phyloP scores from a whole-genome alignment of 2,113 vertebrate genomes.

The Cheirogaleus medius region DNA sequence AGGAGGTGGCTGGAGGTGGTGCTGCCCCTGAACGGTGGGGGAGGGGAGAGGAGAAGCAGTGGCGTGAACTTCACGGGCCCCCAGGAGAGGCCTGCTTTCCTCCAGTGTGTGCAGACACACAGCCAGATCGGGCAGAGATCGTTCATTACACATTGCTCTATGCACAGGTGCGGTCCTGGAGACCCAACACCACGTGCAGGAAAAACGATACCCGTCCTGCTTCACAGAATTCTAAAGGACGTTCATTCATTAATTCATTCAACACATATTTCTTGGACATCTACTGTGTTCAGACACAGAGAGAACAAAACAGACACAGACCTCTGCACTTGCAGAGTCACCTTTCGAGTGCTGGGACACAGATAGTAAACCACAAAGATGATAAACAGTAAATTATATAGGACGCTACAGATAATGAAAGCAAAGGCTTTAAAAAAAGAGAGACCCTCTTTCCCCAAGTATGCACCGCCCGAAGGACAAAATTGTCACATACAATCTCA shows the following conservation, averaged over 20 bases:
- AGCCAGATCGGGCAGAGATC: background rate
- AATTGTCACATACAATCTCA: fast-evolving
- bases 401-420: background rate
- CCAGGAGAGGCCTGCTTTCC: background rate
- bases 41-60: background rate
- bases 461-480: background rate
- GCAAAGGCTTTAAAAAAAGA: background rate
- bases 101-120: background rate
- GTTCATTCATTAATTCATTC: background rate
- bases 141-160: background rate
- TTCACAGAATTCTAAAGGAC: background rate
- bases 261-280: background rate
- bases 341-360: background rate
- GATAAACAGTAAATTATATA: background rate
- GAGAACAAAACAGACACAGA: background rate
- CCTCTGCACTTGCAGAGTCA: background rate
- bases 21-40: background rate
- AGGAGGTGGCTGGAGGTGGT: background rate
- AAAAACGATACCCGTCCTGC: background rate
- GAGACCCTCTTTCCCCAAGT: background rate
- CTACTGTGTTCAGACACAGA: background rate
- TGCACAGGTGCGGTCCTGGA: background rate
- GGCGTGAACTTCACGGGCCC: background rate
- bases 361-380: background rate
- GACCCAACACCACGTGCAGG: background rate